These are phyloP conservation scores for Taphrorychus bicolor DNA, from an alignment of 2,888 invertebrate species.

Conservation along the genomic window DNA sequence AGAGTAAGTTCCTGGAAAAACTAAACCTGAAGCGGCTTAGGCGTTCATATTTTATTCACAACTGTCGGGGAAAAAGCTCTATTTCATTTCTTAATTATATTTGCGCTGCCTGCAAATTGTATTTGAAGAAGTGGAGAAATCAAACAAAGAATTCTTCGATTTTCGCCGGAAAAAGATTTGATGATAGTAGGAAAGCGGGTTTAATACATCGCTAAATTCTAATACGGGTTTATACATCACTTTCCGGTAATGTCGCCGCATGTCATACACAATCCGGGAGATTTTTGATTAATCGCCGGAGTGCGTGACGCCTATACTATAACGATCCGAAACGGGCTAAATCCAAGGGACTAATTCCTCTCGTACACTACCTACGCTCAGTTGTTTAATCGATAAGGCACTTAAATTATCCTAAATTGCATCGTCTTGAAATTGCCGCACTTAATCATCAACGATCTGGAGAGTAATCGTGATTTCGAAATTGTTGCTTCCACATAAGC, in stretches of 20 bases:
- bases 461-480: slow-evolving; percentile 35
- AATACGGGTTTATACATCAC: background rate
- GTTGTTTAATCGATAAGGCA: slow-evolving; percentile 48
- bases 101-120: background rate
- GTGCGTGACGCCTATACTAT: slow-evolving; percentile 42
- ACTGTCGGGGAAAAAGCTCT: background rate
- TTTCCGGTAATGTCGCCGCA: slow-evolving; percentile 46
- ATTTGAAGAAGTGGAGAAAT: background rate
- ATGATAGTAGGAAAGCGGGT: background rate
- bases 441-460: slow-evolving; percentile 35
- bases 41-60: background rate
- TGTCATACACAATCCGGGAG: slow-evolving; percentile 36
- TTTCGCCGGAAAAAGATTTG: background rate
- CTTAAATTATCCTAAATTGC: slow-evolving; percentile 44
- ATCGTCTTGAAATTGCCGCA: slow-evolving; percentile 41
- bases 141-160: background rate
- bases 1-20: background rate
- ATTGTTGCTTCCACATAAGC: slow-evolving; percentile 30
- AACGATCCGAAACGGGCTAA: slow-evolving; percentile 17
- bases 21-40: background rate
- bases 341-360: slow-evolving; percentile 8
- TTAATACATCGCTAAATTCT: background rate
- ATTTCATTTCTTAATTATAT: slow-evolving; percentile 3
- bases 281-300: slow-evolving; percentile 50
- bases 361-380: slow-evolving; percentile 23